Conservation (phyloP, 2,888 invertebrate genomes). For the Cryptops parisi region DNA sequence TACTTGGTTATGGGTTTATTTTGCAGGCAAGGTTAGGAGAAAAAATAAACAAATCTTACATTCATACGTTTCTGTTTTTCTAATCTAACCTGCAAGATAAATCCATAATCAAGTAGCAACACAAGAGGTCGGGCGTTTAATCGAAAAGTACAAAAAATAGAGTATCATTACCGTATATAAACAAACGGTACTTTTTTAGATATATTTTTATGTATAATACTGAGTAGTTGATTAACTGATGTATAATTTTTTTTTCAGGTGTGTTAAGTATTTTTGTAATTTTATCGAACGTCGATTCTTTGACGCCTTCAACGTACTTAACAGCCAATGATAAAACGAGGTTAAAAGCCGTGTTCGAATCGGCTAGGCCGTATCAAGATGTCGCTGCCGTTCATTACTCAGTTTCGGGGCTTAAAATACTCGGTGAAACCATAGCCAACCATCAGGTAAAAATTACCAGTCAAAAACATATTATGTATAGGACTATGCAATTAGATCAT, state of each 20-base stretch:
- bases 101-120: no score
- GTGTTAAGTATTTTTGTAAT: neutral
- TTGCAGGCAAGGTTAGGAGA: no score
- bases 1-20: no score
- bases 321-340: constrained; percentile 30
- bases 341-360: constrained; percentile 29
- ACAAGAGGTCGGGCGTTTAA: no score
- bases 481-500: no score
- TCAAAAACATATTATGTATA: no score
- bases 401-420: constrained; percentile 50
- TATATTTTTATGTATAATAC: no score
- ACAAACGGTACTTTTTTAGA: no score
- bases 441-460: constrained; percentile 26
- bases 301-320: constrained; percentile 26
- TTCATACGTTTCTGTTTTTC: neutral
- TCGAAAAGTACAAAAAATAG: no score
- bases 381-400: constrained; percentile 50
- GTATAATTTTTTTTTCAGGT: neutral
- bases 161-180: neutral
- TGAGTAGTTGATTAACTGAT: no score
- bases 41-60: neutral
- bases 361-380: constrained; percentile 28
- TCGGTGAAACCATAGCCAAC: constrained; percentile 45
- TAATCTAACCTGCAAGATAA: no score
- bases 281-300: neutral